A percentile compares a stretch with the other conserved stretches of the same genome.
Conservation (phyloP, 2,113 vertebrate genomes). For the Lasiurus cinereus region DNA sequence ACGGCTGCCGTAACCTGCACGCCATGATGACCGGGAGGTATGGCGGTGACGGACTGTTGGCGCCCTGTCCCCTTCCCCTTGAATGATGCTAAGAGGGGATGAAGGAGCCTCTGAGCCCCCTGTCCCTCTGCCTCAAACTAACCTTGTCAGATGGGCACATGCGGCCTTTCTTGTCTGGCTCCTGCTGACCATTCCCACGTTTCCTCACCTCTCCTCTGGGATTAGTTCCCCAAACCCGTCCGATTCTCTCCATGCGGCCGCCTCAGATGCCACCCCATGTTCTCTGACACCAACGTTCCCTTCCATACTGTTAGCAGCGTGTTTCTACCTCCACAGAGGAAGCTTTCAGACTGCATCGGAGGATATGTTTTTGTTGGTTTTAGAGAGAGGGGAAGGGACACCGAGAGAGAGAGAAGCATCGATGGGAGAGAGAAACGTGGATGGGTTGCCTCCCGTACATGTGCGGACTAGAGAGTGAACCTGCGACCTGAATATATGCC, state of each 20-base stretch:
- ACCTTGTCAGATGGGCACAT: background rate
- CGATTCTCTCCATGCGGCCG: background rate
- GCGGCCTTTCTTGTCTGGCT: background rate
- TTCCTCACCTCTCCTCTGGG: background rate
- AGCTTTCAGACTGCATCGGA: background rate
- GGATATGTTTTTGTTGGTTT: background rate
- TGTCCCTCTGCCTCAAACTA: background rate
- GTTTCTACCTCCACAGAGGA: background rate
- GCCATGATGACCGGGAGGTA: background rate
- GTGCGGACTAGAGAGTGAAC: background rate
- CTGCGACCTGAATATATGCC: background rate
- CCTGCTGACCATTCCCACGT: background rate
- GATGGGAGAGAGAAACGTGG: background rate
- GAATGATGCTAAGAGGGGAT: background rate
- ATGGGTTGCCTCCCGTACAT: background rate
- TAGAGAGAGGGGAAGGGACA: background rate
- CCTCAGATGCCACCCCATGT: background rate
- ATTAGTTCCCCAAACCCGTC: background rate
- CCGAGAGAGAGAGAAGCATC: background rate
- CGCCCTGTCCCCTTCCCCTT: background rate
- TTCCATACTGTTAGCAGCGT: background rate
- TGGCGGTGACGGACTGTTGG: background rate
- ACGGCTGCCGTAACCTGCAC: background rate
- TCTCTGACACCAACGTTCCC: background rate
- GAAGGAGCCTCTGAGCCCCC: background rate